These are phyloP conservation scores for Calameuta filiformis DNA, from an alignment of 2,888 invertebrate species.

Conservation along the genomic window DNA sequence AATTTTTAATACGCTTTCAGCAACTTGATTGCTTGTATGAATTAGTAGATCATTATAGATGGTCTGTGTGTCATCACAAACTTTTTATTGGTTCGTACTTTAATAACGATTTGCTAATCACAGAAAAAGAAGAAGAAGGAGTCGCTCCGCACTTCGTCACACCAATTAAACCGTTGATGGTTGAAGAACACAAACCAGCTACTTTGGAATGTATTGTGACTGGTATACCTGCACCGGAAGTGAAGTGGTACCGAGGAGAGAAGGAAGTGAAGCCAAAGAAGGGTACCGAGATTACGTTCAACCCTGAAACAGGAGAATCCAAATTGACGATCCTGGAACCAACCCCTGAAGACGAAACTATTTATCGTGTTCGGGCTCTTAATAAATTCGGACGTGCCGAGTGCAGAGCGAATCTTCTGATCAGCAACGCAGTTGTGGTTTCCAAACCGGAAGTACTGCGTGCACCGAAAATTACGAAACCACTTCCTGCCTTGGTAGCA, in stretches of 20 bases:
- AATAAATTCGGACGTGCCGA: conserved; percentile 81
- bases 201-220: conserved; percentile 75
- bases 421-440: conserved; percentile 68
- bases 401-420: conserved; percentile 78
- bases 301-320: conserved; percentile 73
- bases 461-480: conserved; percentile 82
- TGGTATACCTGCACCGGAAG: conserved; percentile 76
- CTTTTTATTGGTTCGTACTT: conserved; percentile 1
- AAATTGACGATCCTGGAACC: conserved; percentile 75
- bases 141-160: conserved; percentile 74
- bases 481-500: conserved; percentile 80
- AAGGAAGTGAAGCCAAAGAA: conserved; percentile 72
- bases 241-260: conserved; percentile 77
- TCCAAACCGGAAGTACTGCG: conserved; percentile 69
- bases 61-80: background rate
- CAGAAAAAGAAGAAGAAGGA: conserved; percentile 78
- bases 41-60: background rate
- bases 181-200: conserved; percentile 73
- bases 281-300: conserved; percentile 70
- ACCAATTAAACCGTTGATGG: conserved; percentile 75
- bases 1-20: background rate
- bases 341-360: conserved; percentile 74
- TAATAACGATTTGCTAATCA: conserved; percentile 31
- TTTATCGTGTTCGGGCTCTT: conserved; percentile 77
- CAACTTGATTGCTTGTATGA: background rate